Conservation (phyloP, 2,888 invertebrate genomes). For the Spatulosminthurus flaviceps region DNA sequence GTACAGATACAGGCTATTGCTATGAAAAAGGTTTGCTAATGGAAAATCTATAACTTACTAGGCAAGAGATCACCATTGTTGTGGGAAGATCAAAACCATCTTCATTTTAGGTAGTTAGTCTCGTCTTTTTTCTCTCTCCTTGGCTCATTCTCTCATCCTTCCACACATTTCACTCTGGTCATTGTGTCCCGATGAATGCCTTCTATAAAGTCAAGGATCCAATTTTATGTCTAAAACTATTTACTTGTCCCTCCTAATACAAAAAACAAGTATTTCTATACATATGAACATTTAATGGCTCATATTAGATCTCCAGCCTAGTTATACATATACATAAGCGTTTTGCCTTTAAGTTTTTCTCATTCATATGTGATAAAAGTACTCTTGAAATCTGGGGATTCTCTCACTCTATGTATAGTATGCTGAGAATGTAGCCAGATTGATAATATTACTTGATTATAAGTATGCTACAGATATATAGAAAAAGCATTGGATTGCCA, state of each 20-base stretch:
- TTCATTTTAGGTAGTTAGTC: slow-evolving; percentile 21
- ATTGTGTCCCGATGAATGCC: not conserved
- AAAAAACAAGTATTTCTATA: no score
- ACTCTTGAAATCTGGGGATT: no score
- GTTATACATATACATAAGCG: no score
- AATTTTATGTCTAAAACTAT: slow-evolving; percentile 12
- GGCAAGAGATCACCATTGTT: not conserved
- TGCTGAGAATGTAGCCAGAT: no score
- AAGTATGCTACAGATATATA: no score
- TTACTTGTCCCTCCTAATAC: no score
- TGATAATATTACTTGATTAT: no score
- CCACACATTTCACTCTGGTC: not conserved
- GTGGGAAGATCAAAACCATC: slow-evolving; percentile 18
- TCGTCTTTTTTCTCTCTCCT: not conserved
- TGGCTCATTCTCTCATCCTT: slow-evolving; percentile 4
- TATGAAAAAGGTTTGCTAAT: slow-evolving; percentile 13
- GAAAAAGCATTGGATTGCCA: not conserved
- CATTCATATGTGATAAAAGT: no score
- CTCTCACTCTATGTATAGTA: no score
- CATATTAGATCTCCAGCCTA: no score
- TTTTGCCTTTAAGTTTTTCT: no score
- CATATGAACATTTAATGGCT: no score
- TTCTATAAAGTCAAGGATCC: not conserved
- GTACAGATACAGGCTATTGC: not conserved
- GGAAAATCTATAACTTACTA: slow-evolving; percentile 33